phyloP scores from a whole-genome alignment of 2,113 vertebrate genomes.

The Rhinichthys klamathensis region DNA sequence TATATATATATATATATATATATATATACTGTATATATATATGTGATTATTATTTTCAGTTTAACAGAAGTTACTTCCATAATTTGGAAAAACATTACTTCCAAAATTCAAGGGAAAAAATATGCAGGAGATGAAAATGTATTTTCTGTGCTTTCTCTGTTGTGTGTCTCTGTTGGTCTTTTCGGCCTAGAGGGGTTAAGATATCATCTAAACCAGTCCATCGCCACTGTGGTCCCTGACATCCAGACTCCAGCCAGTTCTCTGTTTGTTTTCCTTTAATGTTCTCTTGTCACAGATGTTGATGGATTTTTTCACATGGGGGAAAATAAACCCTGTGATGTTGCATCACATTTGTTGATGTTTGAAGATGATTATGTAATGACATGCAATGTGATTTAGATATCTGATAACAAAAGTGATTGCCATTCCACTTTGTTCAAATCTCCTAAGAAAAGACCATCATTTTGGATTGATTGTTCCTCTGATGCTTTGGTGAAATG shows the following conservation, averaged over 20 bases:
- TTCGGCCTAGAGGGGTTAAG: conserved; percentile 25
- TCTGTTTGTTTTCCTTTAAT: conserved; percentile 42
- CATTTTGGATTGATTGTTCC: neutral
- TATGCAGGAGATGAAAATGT: neutral
- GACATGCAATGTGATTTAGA: conserved; percentile 29
- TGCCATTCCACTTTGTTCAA: neutral
- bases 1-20: no score
- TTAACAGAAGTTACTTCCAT: no score
- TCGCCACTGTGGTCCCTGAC: conserved; percentile 24
- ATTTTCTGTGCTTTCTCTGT: neutral
- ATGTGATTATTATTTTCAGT: no score
- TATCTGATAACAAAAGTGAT: conserved; percentile 30
- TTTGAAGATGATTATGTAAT: conserved; percentile 41
- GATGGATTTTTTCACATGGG: conserved; percentile 43
- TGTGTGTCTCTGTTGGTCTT: conserved; percentile 53
- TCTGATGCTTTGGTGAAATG: neutral
- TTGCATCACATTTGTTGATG: conserved; percentile 14
- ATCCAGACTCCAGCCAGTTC: conserved; percentile 26
- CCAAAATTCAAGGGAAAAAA: neutral
- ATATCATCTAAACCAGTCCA: conserved; percentile 41
- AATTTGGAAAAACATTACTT: no score
- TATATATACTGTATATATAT: no score
- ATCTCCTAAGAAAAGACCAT: neutral
- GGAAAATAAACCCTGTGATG: conserved; percentile 32
- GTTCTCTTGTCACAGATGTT: conserved; percentile 48